A percentile compares a stretch with the other conserved stretches of the same genome.
These are phyloP conservation scores for Lichenostomus cassidix DNA, from an alignment of 2,113 vertebrate genomes.

Conservation along the genomic window DNA sequence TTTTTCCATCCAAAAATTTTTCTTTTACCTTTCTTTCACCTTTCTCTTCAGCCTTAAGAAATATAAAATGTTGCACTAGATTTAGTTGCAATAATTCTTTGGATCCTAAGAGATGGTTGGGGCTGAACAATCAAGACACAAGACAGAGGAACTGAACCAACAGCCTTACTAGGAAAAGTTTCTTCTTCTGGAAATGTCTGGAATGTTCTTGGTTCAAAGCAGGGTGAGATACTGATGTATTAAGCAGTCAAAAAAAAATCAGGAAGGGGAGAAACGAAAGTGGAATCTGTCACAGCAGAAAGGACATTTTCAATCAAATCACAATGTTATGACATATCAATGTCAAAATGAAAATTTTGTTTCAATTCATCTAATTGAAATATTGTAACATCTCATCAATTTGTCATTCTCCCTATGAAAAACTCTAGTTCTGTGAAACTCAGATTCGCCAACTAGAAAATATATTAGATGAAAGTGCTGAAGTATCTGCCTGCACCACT, in stretches of 20 bases:
- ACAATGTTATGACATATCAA: conserved; percentile 8
- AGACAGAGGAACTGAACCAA: not conserved
- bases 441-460: not conserved
- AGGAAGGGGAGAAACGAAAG: not conserved
- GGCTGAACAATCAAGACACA: not conserved
- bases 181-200: not conserved
- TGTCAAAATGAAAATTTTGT: conserved; percentile 16
- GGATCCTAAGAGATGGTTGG: not conserved
- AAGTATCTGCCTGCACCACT: not conserved
- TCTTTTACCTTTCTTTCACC: not conserved
- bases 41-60: not conserved
- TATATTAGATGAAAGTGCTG: not conserved
- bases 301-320: conserved; percentile 40
- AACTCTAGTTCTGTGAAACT: not conserved
- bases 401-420: not conserved
- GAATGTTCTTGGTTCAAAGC: not conserved
- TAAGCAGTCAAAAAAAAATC: not conserved
- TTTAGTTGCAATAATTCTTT: not conserved
- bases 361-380: conserved; percentile 44
- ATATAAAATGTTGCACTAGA: not conserved
- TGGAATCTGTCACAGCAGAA: conserved; percentile 6
- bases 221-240: not conserved
- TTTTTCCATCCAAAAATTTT: not conserved
- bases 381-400: not conserved
- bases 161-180: not conserved